Conservation (phyloP, 2,888 invertebrate species). For the Agrotis clavis region DNA sequence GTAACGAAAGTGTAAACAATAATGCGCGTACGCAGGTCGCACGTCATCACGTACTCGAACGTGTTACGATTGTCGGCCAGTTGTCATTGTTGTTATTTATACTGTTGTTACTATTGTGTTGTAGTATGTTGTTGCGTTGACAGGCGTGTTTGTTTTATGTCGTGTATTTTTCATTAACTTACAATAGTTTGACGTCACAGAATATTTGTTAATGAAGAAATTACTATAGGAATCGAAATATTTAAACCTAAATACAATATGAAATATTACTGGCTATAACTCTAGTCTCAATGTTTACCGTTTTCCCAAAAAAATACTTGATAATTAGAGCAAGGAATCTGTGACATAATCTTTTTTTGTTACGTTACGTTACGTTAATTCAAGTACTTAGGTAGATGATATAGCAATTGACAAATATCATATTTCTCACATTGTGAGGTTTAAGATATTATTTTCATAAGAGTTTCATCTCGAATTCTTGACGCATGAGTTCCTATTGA, state of each 20-base stretch:
- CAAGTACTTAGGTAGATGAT: no score
- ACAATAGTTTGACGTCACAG: no score
- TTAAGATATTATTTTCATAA: neutral
- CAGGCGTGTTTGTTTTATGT: constrained; percentile 7
- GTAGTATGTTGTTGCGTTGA: constrained; percentile 10
- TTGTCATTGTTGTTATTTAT: constrained; percentile 45
- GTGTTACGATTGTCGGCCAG: constrained; percentile 18
- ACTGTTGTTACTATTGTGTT: constrained; percentile 32
- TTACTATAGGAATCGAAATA: neutral
- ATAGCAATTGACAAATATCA: no score
- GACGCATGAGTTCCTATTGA: no score
- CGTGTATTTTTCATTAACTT: neutral
- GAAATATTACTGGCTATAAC: no score
- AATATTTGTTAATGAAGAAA: no score
- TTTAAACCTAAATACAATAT: neutral
- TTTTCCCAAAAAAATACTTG: no score
- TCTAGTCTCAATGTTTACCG: no score
- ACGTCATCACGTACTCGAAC: constrained; percentile 38
- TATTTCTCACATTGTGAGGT: no score
- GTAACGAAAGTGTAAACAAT: constrained; percentile 47
- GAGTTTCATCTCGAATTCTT: neutral
- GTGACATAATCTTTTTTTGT: no score
- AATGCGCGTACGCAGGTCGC: constrained; percentile 45
- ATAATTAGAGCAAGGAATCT: no score
- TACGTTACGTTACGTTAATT: no score